Evolutionary conservation across 2,113 vertebrate genomes (phyloP).

Genomic region (Tringa solitaria): DNA sequence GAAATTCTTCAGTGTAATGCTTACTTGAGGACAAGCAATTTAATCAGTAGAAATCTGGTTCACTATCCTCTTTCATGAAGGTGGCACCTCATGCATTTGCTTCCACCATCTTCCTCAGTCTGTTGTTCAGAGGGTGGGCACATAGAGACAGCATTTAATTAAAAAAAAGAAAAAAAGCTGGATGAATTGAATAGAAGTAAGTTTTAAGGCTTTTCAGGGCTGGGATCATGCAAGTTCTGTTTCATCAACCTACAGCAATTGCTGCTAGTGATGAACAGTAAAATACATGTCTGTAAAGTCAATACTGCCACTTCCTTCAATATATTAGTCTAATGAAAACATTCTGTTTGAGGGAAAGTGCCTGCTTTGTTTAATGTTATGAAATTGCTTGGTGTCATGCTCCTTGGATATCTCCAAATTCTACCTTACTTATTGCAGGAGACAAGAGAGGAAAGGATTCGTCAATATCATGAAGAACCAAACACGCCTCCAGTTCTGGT

Average conservation of each 20-base stretch:
- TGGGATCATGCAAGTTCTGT: background rate
- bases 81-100: background rate
- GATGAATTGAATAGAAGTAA: background rate
- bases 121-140: background rate
- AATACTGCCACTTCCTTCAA: background rate
- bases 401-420: background rate
- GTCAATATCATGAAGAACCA: slow-evolving; percentile 82
- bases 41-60: background rate
- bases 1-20: background rate
- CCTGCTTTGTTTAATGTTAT: background rate
- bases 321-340: background rate
- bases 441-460: slow-evolving; percentile 85
- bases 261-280: background rate
- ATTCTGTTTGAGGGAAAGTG: background rate
- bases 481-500: slow-evolving; percentile 83
- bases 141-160: background rate
- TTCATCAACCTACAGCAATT: background rate
- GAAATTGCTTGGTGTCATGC: background rate
- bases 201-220: background rate
- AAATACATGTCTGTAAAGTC: background rate
- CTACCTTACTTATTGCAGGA: slow-evolving; percentile 72
- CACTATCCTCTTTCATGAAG: background rate
- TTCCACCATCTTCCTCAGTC: background rate
- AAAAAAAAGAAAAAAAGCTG: background rate
- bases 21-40: background rate